Percentiles rank a stretch among this genome's conserved stretches.
phyloP scores from a whole-genome alignment of 2,113 vertebrate genomes.

The Heloderma charlesbogerti region DNA sequence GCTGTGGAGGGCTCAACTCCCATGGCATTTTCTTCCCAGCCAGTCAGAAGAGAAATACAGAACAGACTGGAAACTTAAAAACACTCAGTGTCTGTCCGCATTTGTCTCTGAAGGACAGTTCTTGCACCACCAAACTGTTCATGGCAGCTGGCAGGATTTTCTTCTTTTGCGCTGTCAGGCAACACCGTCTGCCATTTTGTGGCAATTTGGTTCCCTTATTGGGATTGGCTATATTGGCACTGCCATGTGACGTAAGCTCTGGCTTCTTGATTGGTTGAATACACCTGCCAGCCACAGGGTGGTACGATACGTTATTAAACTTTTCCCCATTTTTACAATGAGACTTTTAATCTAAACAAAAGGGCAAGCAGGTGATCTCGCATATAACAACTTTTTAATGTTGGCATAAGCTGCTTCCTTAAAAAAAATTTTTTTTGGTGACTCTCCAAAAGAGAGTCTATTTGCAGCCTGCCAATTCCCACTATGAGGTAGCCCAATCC shows the following conservation, averaged over 20 bases:
- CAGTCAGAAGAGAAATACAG: background rate
- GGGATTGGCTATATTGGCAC: background rate
- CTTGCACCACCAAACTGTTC: background rate
- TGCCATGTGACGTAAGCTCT: background rate
- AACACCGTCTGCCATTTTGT: background rate
- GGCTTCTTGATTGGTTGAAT: background rate
- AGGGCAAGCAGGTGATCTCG: background rate
- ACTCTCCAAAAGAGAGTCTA: background rate
- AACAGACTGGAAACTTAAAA: background rate
- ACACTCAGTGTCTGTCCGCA: rapidly evolving
- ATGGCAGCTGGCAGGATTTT: background rate
- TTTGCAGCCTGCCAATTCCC: background rate
- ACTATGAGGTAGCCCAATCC: background rate
- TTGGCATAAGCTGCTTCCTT: background rate
- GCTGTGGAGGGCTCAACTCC: background rate
- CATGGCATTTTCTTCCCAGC: background rate
- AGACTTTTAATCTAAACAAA: background rate
- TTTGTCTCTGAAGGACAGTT: background rate
- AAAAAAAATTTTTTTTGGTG: no score
- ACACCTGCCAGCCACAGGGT: background rate
- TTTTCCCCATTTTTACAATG: background rate
- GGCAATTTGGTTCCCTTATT: background rate
- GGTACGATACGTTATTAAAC: background rate
- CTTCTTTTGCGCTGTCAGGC: background rate
- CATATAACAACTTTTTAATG: background rate